Conservation (phyloP, 2,113 vertebrate species). For the Microcebus tavaratra region DNA sequence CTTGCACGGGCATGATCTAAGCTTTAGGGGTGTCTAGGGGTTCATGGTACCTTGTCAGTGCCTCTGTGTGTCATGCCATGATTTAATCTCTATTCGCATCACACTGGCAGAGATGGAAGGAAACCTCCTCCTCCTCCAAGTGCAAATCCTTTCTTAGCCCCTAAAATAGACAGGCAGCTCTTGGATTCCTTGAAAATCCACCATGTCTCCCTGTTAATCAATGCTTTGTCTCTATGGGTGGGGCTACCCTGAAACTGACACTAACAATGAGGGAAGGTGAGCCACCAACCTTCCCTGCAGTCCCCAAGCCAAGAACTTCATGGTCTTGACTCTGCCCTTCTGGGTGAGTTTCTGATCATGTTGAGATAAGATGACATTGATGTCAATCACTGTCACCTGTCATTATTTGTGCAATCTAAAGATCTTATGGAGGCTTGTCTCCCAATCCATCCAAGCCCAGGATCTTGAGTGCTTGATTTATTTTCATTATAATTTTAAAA, state of each 20-base stretch:
- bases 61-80: neutral
- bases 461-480: neutral
- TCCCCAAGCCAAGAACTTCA: neutral
- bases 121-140: neutral
- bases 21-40: neutral
- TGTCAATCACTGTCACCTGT: too few species aligned
- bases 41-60: too few species aligned
- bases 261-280: neutral
- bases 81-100: neutral
- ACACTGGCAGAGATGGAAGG: neutral
- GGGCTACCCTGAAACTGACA: neutral
- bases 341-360: neutral
- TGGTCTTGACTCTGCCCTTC: neutral
- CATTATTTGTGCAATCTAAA: too few species aligned
- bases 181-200: neutral
- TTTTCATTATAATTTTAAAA: neutral
- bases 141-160: neutral
- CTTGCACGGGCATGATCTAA: accelerated
- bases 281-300: neutral
- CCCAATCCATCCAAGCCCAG: neutral
- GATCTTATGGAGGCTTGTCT: neutral
- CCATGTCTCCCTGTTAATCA: neutral
- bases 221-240: neutral
- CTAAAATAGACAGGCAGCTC: neutral
- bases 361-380: accelerated